Conservation (phyloP, 2,888 invertebrate species). For the Galerucella calmariensis region DNA sequence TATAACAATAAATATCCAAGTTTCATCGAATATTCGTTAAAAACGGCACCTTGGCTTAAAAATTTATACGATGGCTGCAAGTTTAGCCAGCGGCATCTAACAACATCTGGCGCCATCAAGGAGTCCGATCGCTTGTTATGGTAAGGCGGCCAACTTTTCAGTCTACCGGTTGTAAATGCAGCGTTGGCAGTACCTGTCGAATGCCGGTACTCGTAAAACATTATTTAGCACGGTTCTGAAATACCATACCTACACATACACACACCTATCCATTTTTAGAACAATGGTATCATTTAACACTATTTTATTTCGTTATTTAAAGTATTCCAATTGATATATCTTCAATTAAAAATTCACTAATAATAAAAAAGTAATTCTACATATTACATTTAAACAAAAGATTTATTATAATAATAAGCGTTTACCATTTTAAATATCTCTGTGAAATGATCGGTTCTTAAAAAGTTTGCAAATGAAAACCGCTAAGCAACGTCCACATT, state of each 20-base stretch:
- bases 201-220: constrained; percentile 15
- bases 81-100: constrained; percentile 46
- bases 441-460: no score
- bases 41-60: constrained; percentile 1
- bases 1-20: not conserved
- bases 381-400: no score
- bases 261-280: not conserved
- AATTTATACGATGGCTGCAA: constrained; percentile 1
- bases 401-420: no score
- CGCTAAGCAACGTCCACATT: no score
- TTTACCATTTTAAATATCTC: no score
- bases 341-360: no score
- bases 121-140: constrained; percentile 59
- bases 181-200: not conserved
- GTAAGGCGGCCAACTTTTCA: constrained; percentile 59
- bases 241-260: not conserved
- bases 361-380: no score
- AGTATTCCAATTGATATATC: no score
- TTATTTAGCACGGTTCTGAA: constrained; percentile 14
- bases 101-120: constrained; percentile 64
- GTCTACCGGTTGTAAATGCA: constrained; percentile 40
- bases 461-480: no score
- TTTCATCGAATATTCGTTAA: constrained; percentile 5
- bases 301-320: constrained; percentile 4
- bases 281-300: not conserved